These are phyloP conservation scores for Cichladusa arquata DNA, from an alignment of 2,113 vertebrate genomes.

Conservation along the genomic window DNA sequence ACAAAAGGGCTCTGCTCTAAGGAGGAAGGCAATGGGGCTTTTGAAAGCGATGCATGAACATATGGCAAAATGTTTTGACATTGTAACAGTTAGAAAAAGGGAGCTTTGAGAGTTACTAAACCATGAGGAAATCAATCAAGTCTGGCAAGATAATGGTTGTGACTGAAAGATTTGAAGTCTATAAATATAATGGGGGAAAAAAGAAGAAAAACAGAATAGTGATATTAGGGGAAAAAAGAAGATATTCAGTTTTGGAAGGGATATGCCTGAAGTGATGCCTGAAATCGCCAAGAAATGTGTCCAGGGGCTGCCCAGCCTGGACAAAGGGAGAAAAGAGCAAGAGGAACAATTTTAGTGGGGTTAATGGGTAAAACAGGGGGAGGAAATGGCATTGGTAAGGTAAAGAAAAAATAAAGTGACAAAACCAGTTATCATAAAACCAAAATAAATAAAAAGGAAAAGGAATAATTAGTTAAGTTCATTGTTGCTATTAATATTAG, in stretches of 20 bases:
- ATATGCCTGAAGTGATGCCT: not conserved
- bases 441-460: not conserved
- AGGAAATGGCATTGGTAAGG: not conserved
- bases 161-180: not conserved
- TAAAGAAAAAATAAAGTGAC: not conserved
- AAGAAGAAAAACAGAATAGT: not conserved
- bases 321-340: not conserved
- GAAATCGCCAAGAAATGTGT: not conserved
- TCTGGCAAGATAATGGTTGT: constrained; percentile 27
- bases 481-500: not conserved
- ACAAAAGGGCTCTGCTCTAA: not conserved
- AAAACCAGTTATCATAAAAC: not conserved
- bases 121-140: constrained; percentile 20
- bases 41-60: not conserved
- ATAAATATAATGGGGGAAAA: not conserved
- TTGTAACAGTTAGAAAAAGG: not conserved
- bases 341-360: not conserved
- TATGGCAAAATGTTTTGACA: constrained; percentile 54
- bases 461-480: not conserved
- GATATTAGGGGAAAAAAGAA: not conserved
- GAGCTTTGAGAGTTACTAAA: constrained; percentile 29
- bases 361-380: not conserved
- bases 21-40: not conserved
- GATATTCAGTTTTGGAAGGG: not conserved
- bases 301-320: not conserved